Evolutionary conservation across 2,113 vertebrate genomes (phyloP), one percentile per base, ranked within the genome.

Genomic region (Kobus ellipsiprymnus): DNA sequence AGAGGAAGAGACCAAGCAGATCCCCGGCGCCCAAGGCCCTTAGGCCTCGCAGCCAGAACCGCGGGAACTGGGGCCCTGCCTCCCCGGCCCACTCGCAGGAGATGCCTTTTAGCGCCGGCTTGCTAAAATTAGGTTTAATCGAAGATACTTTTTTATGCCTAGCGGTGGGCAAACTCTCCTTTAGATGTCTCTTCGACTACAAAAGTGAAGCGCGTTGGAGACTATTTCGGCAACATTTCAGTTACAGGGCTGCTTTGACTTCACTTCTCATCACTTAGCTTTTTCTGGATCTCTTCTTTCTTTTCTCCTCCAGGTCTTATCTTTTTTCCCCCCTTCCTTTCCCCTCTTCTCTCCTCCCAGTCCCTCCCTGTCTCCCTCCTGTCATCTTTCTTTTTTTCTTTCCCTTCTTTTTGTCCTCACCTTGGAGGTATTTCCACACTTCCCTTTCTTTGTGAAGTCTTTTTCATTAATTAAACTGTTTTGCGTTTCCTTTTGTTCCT

Each of bases 61-160:
- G 0, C 7, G 9, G 59, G 36, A 19, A 16, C 1, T 3, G 46
- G 67, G 88, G 27, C 33, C 7, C 59, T 12, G 83, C 16, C 36
- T 54, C 23, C 46, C 4, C 25, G 6, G 25, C n/a, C 33, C n/a
- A 36, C 6, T 33, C 21, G 29, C 33, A 1, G 4, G 7, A 44
- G 46, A 8, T 2, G 64, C 46, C 44, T 57, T 80, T 33, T 57
- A 23, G 83, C 55, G 84, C 57, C 0, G 1, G 14, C 16, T 85
- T 15, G 77, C 82, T 95, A 87, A 91, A 87, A 91, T 93, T 62
- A 91, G 87, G 16, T 87, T 91, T 97, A 71, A 55, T 93, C 16
- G n/a, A 96, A 97, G 93, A 93, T 33, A 74, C 89, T 25, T 85
- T 97, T 81, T 40, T 21, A 33, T 5, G 82, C 44, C 11, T 23